Evolutionary conservation across 37 sponge, comb jelly and placozoan genomes (phyloP), one percentile per base, ranked within the genome.

Genomic region (Halisarca cf. caerulea): DNA sequence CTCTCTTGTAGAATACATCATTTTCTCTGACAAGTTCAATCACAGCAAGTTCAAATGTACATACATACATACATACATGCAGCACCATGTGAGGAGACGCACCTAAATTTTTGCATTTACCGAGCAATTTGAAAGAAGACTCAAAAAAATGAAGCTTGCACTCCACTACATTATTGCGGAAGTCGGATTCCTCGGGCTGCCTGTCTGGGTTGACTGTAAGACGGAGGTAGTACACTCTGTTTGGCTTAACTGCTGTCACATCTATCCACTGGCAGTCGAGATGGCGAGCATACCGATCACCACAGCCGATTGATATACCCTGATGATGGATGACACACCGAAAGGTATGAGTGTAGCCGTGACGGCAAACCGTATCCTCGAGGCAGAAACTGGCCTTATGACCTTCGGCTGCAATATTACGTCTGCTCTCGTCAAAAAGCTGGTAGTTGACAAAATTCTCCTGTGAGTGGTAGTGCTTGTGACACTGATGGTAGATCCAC

Each of bases 311-410:
- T 23, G 89, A 85, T 18, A 92, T 89, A 9, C 92, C 92, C 45
- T 92, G 92, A 32, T 20, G 3, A 27, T 75, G 7, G 3, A 79
- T 2, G 6, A 59, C 34, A 39, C 92, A 89, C 0, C 82, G 30
- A 36, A 78, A 89, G n/a, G 6, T 20, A 23, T 62, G 15, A 7
- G 64, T 8, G 14, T 5, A 14, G 18, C 45, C 42, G 33, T 59
- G 79, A 23, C 18, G 9, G 80, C 88, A 93, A 15, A 20, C 3
- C 24, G 78, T 89, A 79, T 90, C 90, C 61, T 93, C 90, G 0
- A 93, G 83, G 78, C 94, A 93, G 79, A 93, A 93, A 40, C 87
- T 84, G 23, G 88, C 92, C 44, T 93, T 93, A 82, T 90, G 94
- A 15, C 94, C 94, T 18, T 90, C 81, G 0, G 82, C 90, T 25